Percentiles rank a stretch among this genome's conserved stretches.
Evolutionary conservation across 2,797 vertebrate species (phyloP).

Genomic region (Podarcis lilfordi): DNA sequence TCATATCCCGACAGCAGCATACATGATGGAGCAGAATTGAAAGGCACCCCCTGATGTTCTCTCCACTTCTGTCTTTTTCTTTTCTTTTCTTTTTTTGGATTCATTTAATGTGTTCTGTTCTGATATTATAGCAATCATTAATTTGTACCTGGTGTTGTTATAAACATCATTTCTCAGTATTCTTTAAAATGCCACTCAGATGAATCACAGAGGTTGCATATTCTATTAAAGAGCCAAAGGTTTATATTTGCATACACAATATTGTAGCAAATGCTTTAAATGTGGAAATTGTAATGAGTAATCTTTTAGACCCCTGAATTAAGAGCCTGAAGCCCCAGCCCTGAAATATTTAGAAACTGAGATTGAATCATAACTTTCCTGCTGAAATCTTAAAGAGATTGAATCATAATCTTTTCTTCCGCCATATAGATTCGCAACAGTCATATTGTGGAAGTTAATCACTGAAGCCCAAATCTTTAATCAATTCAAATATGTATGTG

Average conservation of each 20-base stretch:
- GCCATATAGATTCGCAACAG: not conserved
- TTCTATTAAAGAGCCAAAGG: not conserved
- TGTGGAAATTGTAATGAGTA: not conserved
- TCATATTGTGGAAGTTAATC: not conserved
- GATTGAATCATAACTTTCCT: not conserved
- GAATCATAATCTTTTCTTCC: not conserved
- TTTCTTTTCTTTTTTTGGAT: not conserved
- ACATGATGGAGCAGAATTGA: slow-evolving; percentile 19
- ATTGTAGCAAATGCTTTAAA: not conserved
- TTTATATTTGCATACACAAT: slow-evolving; percentile 15
- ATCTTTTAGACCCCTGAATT: not conserved
- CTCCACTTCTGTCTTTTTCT: not conserved
- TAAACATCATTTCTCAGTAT: slow-evolving; percentile 11
- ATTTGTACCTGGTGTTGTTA: slow-evolving; percentile 27
- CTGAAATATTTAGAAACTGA: not conserved
- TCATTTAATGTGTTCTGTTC: slow-evolving; percentile 26
- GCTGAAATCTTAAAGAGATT: not conserved
- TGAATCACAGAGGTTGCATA: slow-evolving; percentile 23
- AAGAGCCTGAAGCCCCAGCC: not conserved
- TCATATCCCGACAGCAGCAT: not conserved
- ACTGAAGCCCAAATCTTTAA: not conserved
- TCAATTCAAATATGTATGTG: not conserved
- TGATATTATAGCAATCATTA: slow-evolving; percentile 36
- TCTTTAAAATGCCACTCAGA: slow-evolving; percentile 35
- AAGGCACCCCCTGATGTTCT: slow-evolving; percentile 29